Evolutionary conservation across 2,797 vertebrate genomes (phyloP), one percentile per base, ranked within the genome.

Genomic region (Aldrovandia affinis): DNA sequence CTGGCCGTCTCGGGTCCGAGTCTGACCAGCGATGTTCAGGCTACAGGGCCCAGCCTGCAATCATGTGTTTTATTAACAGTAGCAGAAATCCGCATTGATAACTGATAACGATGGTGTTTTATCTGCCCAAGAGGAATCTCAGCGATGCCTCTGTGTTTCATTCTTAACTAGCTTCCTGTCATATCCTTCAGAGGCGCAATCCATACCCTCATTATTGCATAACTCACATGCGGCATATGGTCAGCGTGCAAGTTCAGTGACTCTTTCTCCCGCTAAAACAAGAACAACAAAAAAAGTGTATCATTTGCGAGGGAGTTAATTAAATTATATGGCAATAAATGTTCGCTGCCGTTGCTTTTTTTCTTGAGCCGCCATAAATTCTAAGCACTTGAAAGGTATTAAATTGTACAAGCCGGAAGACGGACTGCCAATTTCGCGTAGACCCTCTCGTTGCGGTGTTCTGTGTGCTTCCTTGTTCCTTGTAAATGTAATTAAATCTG

Each of bases 401-500:
- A 63, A 54, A 65, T 36, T 68, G 54, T 55, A 63, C 83, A 55
- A 63, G 33, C 57, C 50, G 75, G n/a, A 54, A 52, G 70, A 18
- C 65, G 30, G 70, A 54, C 28, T 78, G 44, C 83, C 55, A 78
- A 50, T 50, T 39, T n/a, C 28, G 39, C 63, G 14, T 65, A 30
- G 47, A 30, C 77, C 28, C 61, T 30, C 57, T 81, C 39, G 73
- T 65, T 83, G 55, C 33, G 33, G 42, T 54, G 54, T 33, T 65
- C 81, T 77, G 61, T 65, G 54, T 28, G 55, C 44, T 57, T 63
- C 70, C 36, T n/a, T 78, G 7, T 68, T 79, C 82, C 42, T 50
- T 82, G 75, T 80, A 81, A 83, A 87, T 80, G 80, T 82, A 82
- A 84, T 84, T 80, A 75, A 81, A 81, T 83, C 39, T 47, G 22